Percentiles rank a stretch among this genome's conserved stretches.
phyloP scores from a whole-genome alignment of 2,113 vertebrate genomes.

The Hippocampus zosterae region DNA sequence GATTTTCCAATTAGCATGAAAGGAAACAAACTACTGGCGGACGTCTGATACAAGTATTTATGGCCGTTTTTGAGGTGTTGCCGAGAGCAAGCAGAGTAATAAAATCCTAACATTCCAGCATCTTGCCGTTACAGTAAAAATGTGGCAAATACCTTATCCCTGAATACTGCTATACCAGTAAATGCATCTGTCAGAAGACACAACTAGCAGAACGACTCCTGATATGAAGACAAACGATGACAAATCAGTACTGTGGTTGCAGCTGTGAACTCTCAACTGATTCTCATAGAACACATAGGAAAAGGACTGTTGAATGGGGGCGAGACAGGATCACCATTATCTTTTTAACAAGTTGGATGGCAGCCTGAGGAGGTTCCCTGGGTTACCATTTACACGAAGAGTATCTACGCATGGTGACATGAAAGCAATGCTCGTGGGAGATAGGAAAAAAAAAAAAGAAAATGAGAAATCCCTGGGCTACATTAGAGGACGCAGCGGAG shows the following conservation, averaged over 20 bases:
- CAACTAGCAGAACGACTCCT: conserved; percentile 36
- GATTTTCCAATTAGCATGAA: conserved; percentile 15
- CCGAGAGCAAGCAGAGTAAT: conserved; percentile 15
- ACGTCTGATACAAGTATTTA: conserved; percentile 20
- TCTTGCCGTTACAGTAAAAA: conserved; percentile 59
- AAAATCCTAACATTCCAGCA: conserved; percentile 42
- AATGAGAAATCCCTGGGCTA: conserved; percentile 71
- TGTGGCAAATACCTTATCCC: conserved; percentile 49
- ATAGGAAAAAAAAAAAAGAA: conserved; percentile 34
- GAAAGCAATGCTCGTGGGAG: conserved; percentile 31
- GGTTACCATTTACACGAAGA: conserved; percentile 51
- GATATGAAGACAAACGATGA: conserved; percentile 27
- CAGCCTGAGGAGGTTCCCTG: conserved; percentile 47
- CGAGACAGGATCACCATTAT: conserved; percentile 25
- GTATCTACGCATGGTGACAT: conserved; percentile 49
- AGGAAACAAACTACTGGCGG: conserved; percentile 13
- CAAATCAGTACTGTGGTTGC: conserved; percentile 24
- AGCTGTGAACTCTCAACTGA: conserved; percentile 37
- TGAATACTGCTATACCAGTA: conserved; percentile 58
- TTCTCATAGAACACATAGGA: conserved; percentile 33
- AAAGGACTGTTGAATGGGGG: conserved; percentile 25
- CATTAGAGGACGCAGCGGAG: conserved; percentile 45
- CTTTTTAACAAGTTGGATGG: conserved; percentile 37
- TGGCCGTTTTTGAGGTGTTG: conserved; percentile 24
- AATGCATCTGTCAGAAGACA: conserved; percentile 43